Conservation (phyloP, 2,113 vertebrate genomes). For the Centrocercus urophasianus region DNA sequence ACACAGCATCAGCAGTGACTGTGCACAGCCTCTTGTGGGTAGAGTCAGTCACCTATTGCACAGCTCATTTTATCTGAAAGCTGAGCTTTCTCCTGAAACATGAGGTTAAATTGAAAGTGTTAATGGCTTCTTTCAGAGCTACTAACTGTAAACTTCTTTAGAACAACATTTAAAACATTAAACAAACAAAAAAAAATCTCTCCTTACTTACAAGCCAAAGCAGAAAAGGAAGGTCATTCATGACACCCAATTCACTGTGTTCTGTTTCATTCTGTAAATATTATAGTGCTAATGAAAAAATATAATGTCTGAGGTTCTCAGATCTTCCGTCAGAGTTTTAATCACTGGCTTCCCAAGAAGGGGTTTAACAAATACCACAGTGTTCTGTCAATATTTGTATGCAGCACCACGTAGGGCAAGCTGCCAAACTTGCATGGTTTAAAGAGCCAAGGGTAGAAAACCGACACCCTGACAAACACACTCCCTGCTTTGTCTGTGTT, state of each 20-base stretch:
- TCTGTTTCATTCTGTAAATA: slow-evolving; percentile 75
- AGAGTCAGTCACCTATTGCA: slow-evolving; percentile 46
- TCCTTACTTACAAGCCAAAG: slow-evolving; percentile 81
- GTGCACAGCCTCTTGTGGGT: slow-evolving; percentile 8
- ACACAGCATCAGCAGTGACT: not conserved
- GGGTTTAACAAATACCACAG: slow-evolving; percentile 80
- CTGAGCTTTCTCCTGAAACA: slow-evolving; percentile 2
- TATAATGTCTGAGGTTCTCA: slow-evolving; percentile 70
- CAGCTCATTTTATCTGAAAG: not conserved
- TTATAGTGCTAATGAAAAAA: slow-evolving; percentile 69
- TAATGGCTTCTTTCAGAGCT: slow-evolving; percentile 42
- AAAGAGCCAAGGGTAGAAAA: slow-evolving; percentile 79
- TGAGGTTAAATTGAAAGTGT: slow-evolving; percentile 52
- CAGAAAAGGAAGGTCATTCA: slow-evolving; percentile 74
- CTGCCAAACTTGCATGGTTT: slow-evolving; percentile 77
- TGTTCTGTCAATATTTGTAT: slow-evolving; percentile 87
- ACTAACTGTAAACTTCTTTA: slow-evolving; percentile 23
- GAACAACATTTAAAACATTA: slow-evolving; percentile 50
- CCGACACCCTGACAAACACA: slow-evolving; percentile 79
- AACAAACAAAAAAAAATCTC: slow-evolving; percentile 55
- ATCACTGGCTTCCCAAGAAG: slow-evolving; percentile 77
- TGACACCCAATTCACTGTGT: slow-evolving; percentile 73
- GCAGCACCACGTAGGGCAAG: slow-evolving; percentile 79
- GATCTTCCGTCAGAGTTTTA: slow-evolving; percentile 80
- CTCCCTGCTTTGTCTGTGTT: slow-evolving; percentile 75